These are phyloP conservation scores for Xenus cinereus DNA, from an alignment of 2,113 vertebrate species.

Conservation along the genomic window DNA sequence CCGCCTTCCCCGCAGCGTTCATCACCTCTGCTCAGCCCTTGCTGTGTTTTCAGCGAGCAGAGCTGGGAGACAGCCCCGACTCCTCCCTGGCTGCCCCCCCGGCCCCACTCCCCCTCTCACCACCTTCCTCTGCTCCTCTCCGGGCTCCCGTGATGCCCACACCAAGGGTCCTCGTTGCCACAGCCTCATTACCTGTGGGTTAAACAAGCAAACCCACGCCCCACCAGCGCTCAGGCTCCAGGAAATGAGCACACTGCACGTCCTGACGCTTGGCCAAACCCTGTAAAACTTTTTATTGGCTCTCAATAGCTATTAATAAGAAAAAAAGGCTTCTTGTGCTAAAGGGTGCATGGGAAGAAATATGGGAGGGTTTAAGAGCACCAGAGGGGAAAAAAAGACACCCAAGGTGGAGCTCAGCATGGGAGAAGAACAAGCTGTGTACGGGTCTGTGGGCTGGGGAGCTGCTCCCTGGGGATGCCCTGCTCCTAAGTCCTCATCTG, in stretches of 20 bases:
- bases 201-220: not conserved
- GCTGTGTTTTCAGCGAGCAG: fast-evolving
- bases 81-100: not conserved
- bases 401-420: not conserved
- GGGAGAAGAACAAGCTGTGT: fast-evolving
- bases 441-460: not conserved
- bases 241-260: not conserved
- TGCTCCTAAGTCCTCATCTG: not conserved
- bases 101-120: not conserved
- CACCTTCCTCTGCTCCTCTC: not conserved
- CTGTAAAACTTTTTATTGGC: not conserved
- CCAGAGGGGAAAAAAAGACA: not conserved
- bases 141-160: not conserved
- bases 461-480: not conserved
- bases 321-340: not conserved
- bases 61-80: not conserved
- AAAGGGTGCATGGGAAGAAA: not conserved
- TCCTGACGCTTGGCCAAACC: not conserved
- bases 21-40: not conserved
- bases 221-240: not conserved
- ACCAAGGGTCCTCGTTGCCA: not conserved
- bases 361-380: not conserved
- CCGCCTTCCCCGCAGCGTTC: not conserved
- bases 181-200: not conserved
- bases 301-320: conserved; percentile 11